Base-by-base conservation (phyloP, 2,888 invertebrate genomes). In the Stenichneumon culpator region DNA sequence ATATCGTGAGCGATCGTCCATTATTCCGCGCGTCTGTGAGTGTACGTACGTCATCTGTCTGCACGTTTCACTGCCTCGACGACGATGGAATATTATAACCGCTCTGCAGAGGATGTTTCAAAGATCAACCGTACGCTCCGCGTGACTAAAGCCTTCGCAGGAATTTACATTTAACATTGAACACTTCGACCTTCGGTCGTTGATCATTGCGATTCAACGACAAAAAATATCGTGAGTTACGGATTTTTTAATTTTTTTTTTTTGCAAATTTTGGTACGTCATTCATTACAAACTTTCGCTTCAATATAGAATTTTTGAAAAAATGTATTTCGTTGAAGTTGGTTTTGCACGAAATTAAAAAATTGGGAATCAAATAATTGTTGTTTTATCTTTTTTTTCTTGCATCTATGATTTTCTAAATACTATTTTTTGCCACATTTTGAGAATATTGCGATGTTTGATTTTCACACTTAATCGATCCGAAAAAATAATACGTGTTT, bases 81-180 rank as follows among this genome's bases (percentile, higher is more conserved):
- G 52, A 60, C 73, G 70, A 75, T 11, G 16, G 70, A 77, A 80
- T 60, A 69, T 81, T 50, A 57, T 60, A 79, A 79, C 32, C 67
- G 44, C 32, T 16, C 50, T 54, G 60, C 68, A 67, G 73, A 79
- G 79, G 73, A 83, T 73, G 79, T 79, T 79, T 32, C 60, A 57
- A 72, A 67, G 54, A 72, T 72, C 72, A 72, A 67, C 67, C 44
- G 57, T 39, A 28, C 54, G 60, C 22, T 70, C 25, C 39, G 65
- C 39, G 44, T 14, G 68, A n/a, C 54, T 54, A 11, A 68, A 68
- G 67, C 44, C n/a, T 25, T 54, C 54, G 16, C 63, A 28, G 32
- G 32, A 63, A 63, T 28, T 63, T n/a, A 11, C 5, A 14, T n/a
- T 32, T 16, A 32, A 63, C 32, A 16, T 63, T 28, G 63, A 63